A percentile compares a stretch with the other conserved stretches of the same genome.
Conservation (phyloP, 92 coral and sea anemone genomes). For the Desmophyllum pertusum region DNA sequence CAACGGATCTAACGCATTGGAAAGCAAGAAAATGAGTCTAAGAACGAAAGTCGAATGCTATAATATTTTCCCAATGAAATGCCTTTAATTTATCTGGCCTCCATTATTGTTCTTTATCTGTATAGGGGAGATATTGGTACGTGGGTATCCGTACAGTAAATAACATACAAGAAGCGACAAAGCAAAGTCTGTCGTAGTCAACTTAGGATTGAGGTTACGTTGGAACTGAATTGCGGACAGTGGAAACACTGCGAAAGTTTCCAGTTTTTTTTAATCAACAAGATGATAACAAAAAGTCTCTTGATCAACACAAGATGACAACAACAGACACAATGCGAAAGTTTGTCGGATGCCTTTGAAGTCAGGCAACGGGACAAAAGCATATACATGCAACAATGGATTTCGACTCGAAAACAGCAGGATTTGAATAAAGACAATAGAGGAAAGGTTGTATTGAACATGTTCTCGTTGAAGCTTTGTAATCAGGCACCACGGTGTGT, state of each 20-base stretch:
- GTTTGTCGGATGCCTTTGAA: neutral
- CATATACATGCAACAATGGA: neutral
- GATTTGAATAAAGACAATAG: neutral
- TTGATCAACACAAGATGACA: neutral
- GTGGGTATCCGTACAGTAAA: neutral
- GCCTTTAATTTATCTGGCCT: neutral
- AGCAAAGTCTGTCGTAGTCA: neutral
- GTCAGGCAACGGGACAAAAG: neutral
- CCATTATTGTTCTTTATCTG: no score
- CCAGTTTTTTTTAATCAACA: neutral
- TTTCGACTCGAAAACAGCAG: neutral
- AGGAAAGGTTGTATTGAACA: constrained; percentile 1
- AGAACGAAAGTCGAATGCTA: neutral
- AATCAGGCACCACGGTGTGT: neutral
- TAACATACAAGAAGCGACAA: neutral
- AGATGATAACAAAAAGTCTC: neutral
- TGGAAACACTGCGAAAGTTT: neutral
- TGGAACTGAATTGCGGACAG: neutral
- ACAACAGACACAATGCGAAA: neutral
- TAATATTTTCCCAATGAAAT: neutral
- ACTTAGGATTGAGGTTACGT: neutral
- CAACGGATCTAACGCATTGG: neutral
- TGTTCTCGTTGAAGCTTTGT: neutral
- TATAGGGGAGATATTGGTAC: neutral
- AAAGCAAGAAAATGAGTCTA: neutral